Evolutionary conservation across 1,140 invertebrate species (phyloP), one percentile per base, ranked within the genome.

Genomic region (Pentalonia nigronervosa): DNA sequence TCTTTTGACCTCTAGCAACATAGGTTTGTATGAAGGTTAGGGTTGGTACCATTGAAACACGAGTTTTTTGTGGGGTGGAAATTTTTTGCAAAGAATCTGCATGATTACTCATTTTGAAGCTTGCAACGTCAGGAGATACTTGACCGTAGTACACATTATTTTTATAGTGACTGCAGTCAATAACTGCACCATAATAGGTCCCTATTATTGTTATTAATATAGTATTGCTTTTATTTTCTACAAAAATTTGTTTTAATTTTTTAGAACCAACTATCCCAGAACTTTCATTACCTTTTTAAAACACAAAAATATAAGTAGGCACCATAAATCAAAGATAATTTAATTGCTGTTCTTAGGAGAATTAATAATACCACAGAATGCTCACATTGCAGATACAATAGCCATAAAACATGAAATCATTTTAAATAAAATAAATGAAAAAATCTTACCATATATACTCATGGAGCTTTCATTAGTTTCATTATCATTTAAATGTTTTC

Each of bases 391-490:
- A 76, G n/a, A n/a, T 76, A 34, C 6, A 76, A 34, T 76, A 76
- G n/a, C n/a, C n/a, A n/a, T 76, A 76, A n/a, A 34, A n/a, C n/a
- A 76, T 76, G n/a, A 14, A 14, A 20, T 76, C 4, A 76, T 67
- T n/a, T 76, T 17, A 67, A 30, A 34, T 34, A 48, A 47, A 48
- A 4, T 21, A 56, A 89, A 90, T 56, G 21, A 34, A 53, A 90
- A 30, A 23, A 30, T 3, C 48, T 93, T 84, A 93, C 91, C 91
- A 86, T 86, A 93, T 53, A 76, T 7, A 84, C n/a, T 53, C 91
- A 86, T 93, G 7, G 81, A 93, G n/a, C 6, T 30, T 45, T 93
- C 47, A 86, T 45, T 53, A n/a, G 50, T 30, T 45, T 93, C 47
- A 86, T 45, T 53, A n/a, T 83, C 48, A 45, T 36, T 93, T 14